Percentiles rank a stretch among this genome's conserved stretches.
Evolutionary conservation across 1,140 invertebrate species (phyloP).

Genomic region (Oryctes rhinoceros): DNA sequence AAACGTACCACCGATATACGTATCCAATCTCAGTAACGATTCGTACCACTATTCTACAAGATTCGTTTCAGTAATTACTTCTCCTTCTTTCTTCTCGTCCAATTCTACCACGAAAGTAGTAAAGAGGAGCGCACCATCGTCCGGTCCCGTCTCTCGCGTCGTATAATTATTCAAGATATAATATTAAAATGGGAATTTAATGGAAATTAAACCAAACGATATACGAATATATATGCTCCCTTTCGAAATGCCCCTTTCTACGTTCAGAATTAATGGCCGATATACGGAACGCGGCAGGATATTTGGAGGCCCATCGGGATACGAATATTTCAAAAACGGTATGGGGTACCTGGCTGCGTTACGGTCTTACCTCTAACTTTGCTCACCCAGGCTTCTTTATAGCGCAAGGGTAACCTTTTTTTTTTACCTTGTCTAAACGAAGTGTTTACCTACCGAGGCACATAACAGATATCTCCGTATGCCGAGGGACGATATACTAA

Average conservation of each 20-base stretch:
- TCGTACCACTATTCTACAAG: neutral
- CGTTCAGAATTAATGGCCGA: conserved; percentile 17
- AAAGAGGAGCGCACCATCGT: neutral
- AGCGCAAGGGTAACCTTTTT: too few relatives aligned
- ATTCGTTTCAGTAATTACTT: conserved; percentile 3
- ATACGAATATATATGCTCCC: conserved; percentile 1
- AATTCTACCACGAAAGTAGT: too few relatives aligned
- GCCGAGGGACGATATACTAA: neutral
- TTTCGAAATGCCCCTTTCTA: conserved; percentile 30
- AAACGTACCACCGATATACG: too few relatives aligned
- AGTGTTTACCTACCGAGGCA: neutral
- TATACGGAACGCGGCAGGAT: conserved; percentile 28
- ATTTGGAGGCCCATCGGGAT: conserved; percentile 24
- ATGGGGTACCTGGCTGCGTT: conserved; percentile 5
- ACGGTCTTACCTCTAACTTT: neutral
- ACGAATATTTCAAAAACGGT: conserved; percentile 29
- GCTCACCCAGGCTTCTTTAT: neutral
- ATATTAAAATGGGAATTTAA: conserved; percentile 37
- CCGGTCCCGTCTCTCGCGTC: neutral
- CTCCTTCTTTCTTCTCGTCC: neutral
- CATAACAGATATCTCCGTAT: conserved; percentile 3
- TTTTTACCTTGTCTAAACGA: too few relatives aligned
- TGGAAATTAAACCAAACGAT: conserved; percentile 27
- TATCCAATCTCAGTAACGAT: too few relatives aligned
- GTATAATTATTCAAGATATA: conserved; percentile 35